phyloP scores from a whole-genome alignment of 2,888 invertebrate genomes.

The Nebria brevicollis region DNA sequence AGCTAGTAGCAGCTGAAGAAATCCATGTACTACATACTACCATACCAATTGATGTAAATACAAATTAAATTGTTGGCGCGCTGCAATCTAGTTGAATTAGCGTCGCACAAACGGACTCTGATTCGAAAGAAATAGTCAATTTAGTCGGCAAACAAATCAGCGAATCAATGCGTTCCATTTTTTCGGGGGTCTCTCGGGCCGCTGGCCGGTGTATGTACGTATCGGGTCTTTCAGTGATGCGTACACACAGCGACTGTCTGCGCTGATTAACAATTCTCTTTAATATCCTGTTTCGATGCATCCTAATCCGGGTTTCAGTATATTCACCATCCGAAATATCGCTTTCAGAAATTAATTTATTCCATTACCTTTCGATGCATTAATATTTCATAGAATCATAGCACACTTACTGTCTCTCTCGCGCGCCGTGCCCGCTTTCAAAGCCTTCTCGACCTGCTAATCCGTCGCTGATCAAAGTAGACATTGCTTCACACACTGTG shows the following conservation, averaged over 20 bases:
- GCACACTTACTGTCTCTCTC: conserved; percentile 6
- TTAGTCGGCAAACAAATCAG: no score
- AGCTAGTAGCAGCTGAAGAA: no score
- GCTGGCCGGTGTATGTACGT: no score
- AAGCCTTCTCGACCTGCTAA: conserved; percentile 55
- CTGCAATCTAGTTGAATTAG: background rate
- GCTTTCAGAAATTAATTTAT: conserved; percentile 68
- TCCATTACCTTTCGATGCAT: conserved; percentile 67
- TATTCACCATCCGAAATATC: conserved; percentile 59
- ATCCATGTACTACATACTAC: background rate
- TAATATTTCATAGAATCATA: conserved; percentile 66
- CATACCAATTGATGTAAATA: background rate
- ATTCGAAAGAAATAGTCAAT: background rate
- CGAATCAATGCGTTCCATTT: no score
- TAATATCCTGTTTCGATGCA: conserved; percentile 62
- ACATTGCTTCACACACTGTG: conserved; percentile 50
- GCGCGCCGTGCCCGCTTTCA: conserved; percentile 54
- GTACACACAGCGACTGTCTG: background rate
- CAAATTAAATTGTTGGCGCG: background rate
- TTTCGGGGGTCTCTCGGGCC: no score
- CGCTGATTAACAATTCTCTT: conserved; percentile 64
- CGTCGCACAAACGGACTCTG: background rate
- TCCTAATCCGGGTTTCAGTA: conserved; percentile 57
- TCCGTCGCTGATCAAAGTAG: conserved; percentile 61
- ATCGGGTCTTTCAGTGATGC: no score